Conservation (phyloP, 2,888 invertebrate species). For the Stramonita haemastoma region DNA sequence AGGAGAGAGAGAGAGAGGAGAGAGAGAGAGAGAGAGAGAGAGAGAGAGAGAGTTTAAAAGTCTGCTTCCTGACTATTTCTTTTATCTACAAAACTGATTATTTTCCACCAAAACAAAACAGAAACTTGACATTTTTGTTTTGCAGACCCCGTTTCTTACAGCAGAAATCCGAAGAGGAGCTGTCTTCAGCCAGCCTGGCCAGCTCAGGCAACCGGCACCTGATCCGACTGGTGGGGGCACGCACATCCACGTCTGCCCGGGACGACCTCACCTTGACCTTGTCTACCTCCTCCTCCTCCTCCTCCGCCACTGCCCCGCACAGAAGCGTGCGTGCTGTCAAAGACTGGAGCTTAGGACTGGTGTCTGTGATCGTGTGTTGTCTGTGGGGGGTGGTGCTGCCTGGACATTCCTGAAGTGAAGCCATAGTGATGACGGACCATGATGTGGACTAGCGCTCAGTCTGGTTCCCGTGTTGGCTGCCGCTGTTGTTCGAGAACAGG, state of each 20-base stretch:
- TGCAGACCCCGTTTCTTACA: constrained; percentile 36
- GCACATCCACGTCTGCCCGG: not conserved
- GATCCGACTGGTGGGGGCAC: not conserved
- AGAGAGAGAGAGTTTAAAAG: not conserved
- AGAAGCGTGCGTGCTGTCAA: not conserved
- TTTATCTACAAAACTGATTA: not conserved
- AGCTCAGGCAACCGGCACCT: constrained; percentile 22
- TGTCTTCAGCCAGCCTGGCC: not conserved
- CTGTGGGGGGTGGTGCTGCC: not conserved
- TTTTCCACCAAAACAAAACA: not conserved
- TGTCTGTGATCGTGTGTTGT: constrained; percentile 20
- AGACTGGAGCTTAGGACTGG: not conserved
- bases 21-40: not conserved
- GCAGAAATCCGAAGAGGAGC: constrained; percentile 34
- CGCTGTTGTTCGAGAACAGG: no score
- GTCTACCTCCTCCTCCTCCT: constrained; percentile 32
- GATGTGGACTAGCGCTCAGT: not conserved
- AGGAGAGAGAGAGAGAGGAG: not conserved
- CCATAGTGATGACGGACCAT: not conserved
- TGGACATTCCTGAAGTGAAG: constrained; percentile 32
- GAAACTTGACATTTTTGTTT: not conserved
- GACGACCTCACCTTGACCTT: constrained; percentile 1
- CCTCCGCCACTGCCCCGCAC: not conserved
- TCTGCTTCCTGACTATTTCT: not conserved
- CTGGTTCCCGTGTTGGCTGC: not conserved